phyloP scores from a whole-genome alignment of 2,888 invertebrate species.

The Argyra leucocephala region DNA sequence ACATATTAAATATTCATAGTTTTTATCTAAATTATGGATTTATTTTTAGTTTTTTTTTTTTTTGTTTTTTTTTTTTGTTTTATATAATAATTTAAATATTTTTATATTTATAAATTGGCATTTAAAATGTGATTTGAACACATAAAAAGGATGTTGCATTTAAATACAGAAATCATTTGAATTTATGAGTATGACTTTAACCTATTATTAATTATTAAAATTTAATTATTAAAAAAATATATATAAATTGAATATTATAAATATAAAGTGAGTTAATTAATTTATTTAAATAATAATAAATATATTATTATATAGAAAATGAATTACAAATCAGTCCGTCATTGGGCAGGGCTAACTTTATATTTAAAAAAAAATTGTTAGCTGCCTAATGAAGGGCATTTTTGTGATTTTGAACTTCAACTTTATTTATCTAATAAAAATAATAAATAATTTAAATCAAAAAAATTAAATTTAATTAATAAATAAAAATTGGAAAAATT shows the following conservation, averaged over 20 bases:
- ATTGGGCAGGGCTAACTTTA: constrained; percentile 39
- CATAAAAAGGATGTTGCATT: neutral
- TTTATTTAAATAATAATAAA: no score
- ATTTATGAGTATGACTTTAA: neutral
- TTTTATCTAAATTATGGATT: no score
- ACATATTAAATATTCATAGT: no score
- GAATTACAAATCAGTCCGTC: constrained; percentile 40
- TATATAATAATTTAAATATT: no score
- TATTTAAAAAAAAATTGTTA: constrained; percentile 32
- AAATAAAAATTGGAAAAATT: no score
- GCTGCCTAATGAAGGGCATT: constrained; percentile 45
- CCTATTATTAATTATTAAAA: neutral
- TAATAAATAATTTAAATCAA: no score
- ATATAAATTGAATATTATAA: neutral
- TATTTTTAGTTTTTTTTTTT: no score
- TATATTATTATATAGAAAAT: no score
- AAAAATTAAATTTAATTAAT: no score
- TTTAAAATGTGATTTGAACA: neutral
- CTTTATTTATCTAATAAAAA: neutral
- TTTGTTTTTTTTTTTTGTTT: no score
- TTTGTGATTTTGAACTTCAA: constrained; percentile 35
- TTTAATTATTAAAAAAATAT: no score
- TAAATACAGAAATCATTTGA: neutral
- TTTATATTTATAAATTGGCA: no score
- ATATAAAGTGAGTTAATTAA: neutral